These are phyloP conservation scores for Mystacornis crossleyi DNA, from an alignment of 2,113 vertebrate genomes.

Conservation along the genomic window DNA sequence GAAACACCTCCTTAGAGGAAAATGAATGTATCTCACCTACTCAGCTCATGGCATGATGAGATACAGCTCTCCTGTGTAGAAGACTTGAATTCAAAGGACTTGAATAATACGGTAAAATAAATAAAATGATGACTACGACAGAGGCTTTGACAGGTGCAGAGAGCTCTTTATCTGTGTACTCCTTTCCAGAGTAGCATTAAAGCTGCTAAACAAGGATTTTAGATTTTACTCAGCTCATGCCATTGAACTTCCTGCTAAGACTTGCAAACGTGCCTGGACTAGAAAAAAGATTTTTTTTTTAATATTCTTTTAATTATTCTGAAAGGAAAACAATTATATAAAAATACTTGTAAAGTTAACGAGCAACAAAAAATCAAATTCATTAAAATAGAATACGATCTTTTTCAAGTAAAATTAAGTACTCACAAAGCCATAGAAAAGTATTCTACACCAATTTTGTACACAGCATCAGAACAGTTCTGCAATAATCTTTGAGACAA, in stretches of 20 bases:
- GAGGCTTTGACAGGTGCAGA: neutral
- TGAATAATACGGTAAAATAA: slow-evolving; percentile 24
- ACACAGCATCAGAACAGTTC: slow-evolving; percentile 19
- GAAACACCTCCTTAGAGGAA: neutral
- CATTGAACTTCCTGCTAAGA: neutral
- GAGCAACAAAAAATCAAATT: slow-evolving; percentile 55
- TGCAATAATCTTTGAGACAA: slow-evolving; percentile 37
- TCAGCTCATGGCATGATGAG: neutral
- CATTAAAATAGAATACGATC: slow-evolving; percentile 2
- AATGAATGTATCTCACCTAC: slow-evolving; percentile 18
- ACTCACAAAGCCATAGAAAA: neutral
- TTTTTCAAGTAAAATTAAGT: neutral
- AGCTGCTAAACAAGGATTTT: neutral
- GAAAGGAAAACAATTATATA: neutral
- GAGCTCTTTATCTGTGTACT: neutral
- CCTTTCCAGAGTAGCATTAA: neutral
- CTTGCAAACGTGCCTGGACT: neutral
- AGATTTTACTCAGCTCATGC: neutral
- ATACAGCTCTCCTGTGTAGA: neutral
- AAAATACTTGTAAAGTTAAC: neutral
- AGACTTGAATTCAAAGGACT: slow-evolving; percentile 22
- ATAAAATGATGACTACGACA: neutral
- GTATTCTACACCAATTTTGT: slow-evolving; percentile 2
- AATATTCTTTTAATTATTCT: neutral
- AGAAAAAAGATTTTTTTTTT: neutral